Evolutionary conservation across 2,797 vertebrate genomes (phyloP).

Genomic region (Podargus strigoides): DNA sequence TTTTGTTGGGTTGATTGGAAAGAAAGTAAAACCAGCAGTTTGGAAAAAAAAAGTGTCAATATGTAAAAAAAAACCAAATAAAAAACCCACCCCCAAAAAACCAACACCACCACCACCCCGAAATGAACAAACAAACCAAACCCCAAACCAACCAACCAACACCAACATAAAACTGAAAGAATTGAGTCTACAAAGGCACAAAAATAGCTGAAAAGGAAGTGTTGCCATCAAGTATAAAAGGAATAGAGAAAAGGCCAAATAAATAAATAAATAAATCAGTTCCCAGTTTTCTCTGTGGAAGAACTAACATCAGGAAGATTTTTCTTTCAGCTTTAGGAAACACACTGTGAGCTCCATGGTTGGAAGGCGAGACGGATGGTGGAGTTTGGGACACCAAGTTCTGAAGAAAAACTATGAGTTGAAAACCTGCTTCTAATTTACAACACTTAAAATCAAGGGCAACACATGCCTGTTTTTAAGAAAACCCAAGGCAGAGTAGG

Average conservation of each 20-base stretch:
- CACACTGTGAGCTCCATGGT: fast-evolving
- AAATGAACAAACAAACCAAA: neutral
- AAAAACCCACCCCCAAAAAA: neutral
- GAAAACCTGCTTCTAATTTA: neutral
- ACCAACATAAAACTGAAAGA: neutral
- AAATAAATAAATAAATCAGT: neutral
- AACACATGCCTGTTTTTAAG: neutral
- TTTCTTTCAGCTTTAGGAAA: neutral
- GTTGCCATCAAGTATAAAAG: neutral
- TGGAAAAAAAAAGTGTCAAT: neutral
- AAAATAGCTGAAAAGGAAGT: neutral
- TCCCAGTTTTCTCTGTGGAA: neutral
- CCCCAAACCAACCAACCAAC: too few relatives aligned
- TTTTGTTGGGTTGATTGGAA: neutral
- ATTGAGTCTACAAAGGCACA: neutral
- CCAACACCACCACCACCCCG: too few relatives aligned
- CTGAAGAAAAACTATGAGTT: neutral
- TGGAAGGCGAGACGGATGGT: neutral
- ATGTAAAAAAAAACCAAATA: neutral
- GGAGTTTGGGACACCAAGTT: neutral
- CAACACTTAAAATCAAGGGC: neutral
- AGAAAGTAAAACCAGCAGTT: neutral
- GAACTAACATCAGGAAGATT: neutral
- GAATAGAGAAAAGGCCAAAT: neutral
- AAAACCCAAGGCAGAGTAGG: neutral